These are phyloP conservation scores for Diloba caeruleocephala DNA, from an alignment of 2,888 invertebrate genomes.

Conservation along the genomic window DNA sequence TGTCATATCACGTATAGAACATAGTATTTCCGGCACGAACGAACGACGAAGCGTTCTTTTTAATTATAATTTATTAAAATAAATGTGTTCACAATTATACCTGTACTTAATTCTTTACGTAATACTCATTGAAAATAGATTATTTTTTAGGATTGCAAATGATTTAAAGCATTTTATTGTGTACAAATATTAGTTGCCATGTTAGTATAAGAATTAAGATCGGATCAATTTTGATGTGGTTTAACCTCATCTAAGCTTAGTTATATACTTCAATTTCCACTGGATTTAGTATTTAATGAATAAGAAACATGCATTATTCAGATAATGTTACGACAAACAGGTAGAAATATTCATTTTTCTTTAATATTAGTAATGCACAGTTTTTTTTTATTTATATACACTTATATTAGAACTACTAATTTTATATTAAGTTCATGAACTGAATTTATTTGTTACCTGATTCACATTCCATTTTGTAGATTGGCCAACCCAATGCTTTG, in stretches of 20 bases:
- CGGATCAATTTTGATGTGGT: conserved; percentile 17
- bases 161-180: conserved; percentile 28
- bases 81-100: conserved; percentile 49
- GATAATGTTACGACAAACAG: neutral
- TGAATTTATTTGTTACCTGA: conserved; percentile 25
- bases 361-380: too few species aligned
- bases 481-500: conserved; percentile 15
- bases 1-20: conserved; percentile 48
- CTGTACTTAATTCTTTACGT: conserved; percentile 44
- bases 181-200: conserved; percentile 63
- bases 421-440: neutral
- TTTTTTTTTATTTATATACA: too few species aligned
- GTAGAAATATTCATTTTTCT: too few species aligned
- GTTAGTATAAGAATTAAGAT: conserved; percentile 45
- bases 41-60: conserved; percentile 31
- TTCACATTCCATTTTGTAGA: conserved; percentile 46
- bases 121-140: conserved; percentile 33
- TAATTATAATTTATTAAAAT: conserved; percentile 33
- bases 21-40: conserved; percentile 32
- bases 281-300: conserved; percentile 16
- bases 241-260: conserved; percentile 7
- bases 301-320: conserved; percentile 10
- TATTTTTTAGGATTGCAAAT: conserved; percentile 30
- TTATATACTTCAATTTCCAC: conserved; percentile 5
- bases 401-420: too few species aligned